A percentile compares a stretch with the other conserved stretches of the same genome.
Conservation (phyloP, 2,888 invertebrate genomes). For the Holacanthella duospinosa region DNA sequence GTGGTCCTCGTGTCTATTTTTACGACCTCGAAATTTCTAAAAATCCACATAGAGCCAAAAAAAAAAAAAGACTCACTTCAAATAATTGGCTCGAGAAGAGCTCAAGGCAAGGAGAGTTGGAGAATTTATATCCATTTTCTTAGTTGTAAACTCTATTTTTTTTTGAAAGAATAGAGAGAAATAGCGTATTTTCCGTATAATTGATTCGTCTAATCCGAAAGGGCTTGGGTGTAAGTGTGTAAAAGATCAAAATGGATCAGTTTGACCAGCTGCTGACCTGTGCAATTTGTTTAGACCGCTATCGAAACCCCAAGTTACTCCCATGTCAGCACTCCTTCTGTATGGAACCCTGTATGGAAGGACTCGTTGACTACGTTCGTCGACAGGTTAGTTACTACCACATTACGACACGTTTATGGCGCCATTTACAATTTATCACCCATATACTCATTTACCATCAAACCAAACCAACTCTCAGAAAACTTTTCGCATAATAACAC, state of each 20-base stretch:
- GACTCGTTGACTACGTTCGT: slow-evolving; percentile 85
- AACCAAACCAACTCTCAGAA: too few relatives aligned
- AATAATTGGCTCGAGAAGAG: not conserved
- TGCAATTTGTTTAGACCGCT: slow-evolving; percentile 90
- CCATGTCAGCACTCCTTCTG: slow-evolving; percentile 99
- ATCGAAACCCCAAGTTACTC: slow-evolving; percentile 90
- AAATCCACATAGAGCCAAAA: not conserved
- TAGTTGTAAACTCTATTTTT: too few relatives aligned
- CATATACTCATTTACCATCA: not conserved
- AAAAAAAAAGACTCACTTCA: not conserved
- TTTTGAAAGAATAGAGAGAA: too few relatives aligned
- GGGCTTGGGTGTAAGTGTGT: too few relatives aligned
- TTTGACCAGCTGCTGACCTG: slow-evolving; percentile 95
- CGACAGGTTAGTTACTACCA: slow-evolving; percentile 56
- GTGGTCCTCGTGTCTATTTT: not conserved
- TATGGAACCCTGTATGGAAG: slow-evolving; percentile 97
- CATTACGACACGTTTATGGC: not conserved
- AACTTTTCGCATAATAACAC: too few relatives aligned
- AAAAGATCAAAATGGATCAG: slow-evolving; percentile 79
- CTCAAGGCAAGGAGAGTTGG: too few relatives aligned
- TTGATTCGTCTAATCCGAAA: too few relatives aligned
- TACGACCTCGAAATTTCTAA: not conserved
- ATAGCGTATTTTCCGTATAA: too few relatives aligned
- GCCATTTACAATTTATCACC: not conserved
- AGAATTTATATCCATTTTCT: too few relatives aligned